These are phyloP conservation scores for Phytoseiulus persimilis DNA, from an alignment of 2,888 invertebrate genomes.

Conservation along the genomic window DNA sequence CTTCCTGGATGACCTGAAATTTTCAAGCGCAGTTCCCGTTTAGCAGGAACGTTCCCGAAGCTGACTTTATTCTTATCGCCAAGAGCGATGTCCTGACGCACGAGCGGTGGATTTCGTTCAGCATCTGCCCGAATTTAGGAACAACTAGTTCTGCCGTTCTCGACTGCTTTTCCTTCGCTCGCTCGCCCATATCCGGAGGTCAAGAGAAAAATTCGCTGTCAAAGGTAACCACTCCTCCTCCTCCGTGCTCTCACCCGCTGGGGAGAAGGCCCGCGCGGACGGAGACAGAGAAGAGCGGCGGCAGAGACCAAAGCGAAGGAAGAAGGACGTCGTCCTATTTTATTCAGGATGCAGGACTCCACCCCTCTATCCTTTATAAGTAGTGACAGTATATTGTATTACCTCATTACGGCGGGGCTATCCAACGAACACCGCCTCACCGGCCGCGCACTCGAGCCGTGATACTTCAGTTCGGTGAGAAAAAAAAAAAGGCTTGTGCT, in stretches of 20 bases:
- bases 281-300: background rate
- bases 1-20: constrained; percentile 77
- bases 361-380: constrained; percentile 27
- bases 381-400: constrained; percentile 37
- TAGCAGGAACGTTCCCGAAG: background rate
- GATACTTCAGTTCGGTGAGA: background rate
- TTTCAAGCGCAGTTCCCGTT: background rate
- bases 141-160: background rate
- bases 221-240: background rate
- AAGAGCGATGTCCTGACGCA: background rate
- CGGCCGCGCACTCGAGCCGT: background rate
- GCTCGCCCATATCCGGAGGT: background rate
- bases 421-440: background rate
- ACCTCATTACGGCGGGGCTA: constrained; percentile 19
- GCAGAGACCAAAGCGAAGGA: background rate
- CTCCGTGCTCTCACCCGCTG: background rate
- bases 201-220: background rate
- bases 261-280: background rate
- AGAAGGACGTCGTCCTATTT: constrained; percentile 7
- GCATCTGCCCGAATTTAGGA: background rate
- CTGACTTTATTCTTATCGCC: background rate
- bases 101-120: background rate
- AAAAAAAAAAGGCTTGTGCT: background rate
- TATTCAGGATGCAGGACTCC: constrained; percentile 19
- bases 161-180: background rate